A percentile compares a stretch with the other conserved stretches of the same genome.
Conservation (phyloP, 2,113 vertebrate species). For the Melanerpes aurifrons region DNA sequence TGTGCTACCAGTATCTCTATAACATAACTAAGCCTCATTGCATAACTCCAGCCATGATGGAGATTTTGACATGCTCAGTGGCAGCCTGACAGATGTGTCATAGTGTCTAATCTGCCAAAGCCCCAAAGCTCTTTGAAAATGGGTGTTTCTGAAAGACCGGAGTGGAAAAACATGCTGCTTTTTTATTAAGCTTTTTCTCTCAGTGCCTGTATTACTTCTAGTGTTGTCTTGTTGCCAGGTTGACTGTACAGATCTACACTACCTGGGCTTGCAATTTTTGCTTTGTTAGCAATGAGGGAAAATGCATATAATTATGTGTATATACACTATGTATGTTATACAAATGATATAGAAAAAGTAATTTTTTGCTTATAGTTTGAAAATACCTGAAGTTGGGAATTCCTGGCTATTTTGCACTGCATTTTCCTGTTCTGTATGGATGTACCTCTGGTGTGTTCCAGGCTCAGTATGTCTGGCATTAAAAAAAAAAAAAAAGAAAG, state of each 20-base stretch:
- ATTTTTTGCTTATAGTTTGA: neutral
- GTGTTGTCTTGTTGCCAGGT: neutral
- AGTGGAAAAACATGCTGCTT: constrained; percentile 67
- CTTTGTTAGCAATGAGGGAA: neutral
- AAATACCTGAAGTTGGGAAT: neutral
- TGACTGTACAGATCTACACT: neutral
- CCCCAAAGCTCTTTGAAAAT: constrained; percentile 71
- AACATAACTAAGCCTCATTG: constrained; percentile 55
- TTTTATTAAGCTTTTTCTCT: constrained; percentile 54
- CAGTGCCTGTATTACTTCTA: neutral
- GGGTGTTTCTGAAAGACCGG: constrained; percentile 67
- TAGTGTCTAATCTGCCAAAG: constrained; percentile 71
- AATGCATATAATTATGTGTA: neutral
- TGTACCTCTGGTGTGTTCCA: neutral
- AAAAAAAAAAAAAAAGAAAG: neutral
- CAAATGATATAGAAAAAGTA: neutral
- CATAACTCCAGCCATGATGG: constrained; percentile 51
- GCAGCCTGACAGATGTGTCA: constrained; percentile 76
- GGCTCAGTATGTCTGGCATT: neutral
- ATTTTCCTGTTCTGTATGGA: neutral
- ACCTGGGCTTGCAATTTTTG: neutral
- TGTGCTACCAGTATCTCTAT: constrained; percentile 10
- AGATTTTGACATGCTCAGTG: constrained; percentile 73
- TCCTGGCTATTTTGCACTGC: neutral
- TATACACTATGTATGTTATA: neutral